Base-by-base conservation (phyloP, 2,888 invertebrate genomes). In the Philereme vetulata region DNA sequence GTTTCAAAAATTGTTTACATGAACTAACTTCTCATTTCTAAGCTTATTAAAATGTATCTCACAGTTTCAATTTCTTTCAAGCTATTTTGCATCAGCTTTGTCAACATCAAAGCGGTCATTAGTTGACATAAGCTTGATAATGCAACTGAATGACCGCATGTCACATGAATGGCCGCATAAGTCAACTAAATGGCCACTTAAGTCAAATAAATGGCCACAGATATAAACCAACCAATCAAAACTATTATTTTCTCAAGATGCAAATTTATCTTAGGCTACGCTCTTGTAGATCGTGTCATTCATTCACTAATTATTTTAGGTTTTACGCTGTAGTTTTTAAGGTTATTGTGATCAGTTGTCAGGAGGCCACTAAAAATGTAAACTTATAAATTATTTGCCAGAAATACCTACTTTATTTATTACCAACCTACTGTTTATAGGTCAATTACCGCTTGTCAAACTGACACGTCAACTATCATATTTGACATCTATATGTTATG, bases 201-300 rank as follows among this genome's bases (percentile, higher is more conserved):
- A 35, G 35, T 36, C 36, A 4, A 36, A 4, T 36, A 8, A 36
- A 36, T 36, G n/a, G 1, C 21, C 21, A 2, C 1, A 21, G 21
- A 21, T 21, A 21, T 21, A 1, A 21, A 21, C 21, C 2, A 21
- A 21, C 21, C 2, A 21, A 21, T 21, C 21, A 21, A 21, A 21
- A 21, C 21, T 21, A 21, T 21, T 21, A 21, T 21, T 21, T 21
- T 21, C 21, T 21, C 21, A 21, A 21, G 2, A 21, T 21, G 21
- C 21, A 21, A 21, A 21, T 21, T 21, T 21, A 21, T 21, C 21
- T 21, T 21, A 21, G 44, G 52, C 55, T 60, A 56, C 59, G 50
- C 54, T 58, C 33, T 42, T 51, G 58, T 51, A 40, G 57, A 58
- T 60, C 60, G 52, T 52, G 55, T 52, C 61, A 62, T 61, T 42